Conservation (phyloP, 1,140 invertebrate species). For the Drosophila repleta region DNA sequence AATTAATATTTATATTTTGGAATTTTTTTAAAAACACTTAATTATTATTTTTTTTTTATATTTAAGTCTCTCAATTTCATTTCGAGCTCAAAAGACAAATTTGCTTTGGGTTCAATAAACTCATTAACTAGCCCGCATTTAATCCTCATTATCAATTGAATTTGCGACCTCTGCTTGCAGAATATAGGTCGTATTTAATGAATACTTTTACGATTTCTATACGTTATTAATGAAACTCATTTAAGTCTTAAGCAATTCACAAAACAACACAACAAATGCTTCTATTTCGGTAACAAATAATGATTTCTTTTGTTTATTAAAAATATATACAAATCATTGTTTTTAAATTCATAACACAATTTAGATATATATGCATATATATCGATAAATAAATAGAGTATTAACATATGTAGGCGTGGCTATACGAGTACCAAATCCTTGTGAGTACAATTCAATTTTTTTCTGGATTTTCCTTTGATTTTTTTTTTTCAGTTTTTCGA, state of each 20-base stretch:
- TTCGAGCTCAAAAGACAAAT: neutral
- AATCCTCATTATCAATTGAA: constrained; percentile 43
- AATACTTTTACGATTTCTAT: no score
- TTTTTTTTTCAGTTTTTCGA: constrained; percentile 50
- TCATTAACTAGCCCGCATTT: constrained; percentile 62
- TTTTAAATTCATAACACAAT: constrained; percentile 55
- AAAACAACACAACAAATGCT: no score
- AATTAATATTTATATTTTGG: no score
- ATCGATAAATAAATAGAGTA: constrained; percentile 72
- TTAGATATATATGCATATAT: constrained; percentile 34
- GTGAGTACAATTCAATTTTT: constrained; percentile 30
- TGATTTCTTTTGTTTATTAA: constrained; percentile 61
- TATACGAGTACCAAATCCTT: constrained; percentile 45
- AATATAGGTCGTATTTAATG: constrained; percentile 6
- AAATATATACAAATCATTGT: constrained; percentile 36
- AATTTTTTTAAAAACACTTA: no score
- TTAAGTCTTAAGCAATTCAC: no score
- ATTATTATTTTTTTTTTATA: no score
- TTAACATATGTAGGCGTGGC: constrained; percentile 59
- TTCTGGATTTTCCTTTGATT: constrained; percentile 45
- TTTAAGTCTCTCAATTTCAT: no score
- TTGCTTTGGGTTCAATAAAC: constrained; percentile 55
- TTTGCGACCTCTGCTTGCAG: constrained; percentile 29
- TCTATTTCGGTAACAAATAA: constrained; percentile 65
- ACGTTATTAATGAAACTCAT: no score